Base-by-base conservation (phyloP, 1,140 invertebrate genomes). In the Ladona fulva region DNA sequence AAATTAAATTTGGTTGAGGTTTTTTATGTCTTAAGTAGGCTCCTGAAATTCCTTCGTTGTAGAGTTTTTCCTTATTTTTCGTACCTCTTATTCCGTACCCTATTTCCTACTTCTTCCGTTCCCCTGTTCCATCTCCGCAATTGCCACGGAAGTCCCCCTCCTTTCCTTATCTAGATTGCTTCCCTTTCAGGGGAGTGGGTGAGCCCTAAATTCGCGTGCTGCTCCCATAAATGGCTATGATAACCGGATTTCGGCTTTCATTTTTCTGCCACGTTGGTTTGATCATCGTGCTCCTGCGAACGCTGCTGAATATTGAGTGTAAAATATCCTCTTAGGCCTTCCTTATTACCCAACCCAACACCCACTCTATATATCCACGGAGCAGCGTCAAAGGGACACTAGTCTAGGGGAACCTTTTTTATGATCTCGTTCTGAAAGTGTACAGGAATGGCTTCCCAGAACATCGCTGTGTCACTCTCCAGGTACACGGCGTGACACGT, bases 161-260 rank as follows among this genome's bases (percentile, higher is more conserved):
- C 44, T 19, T 11, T 52, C 44, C 19, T 19, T 22, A 22, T 66
- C 52, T 66, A 66, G 52, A 66, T 66, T 66, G 52, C 52, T 66
- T 66, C 52, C 52, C 52, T n/a, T n/a, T 66, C 52, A 19, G 14
- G 44, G 44, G 52, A 22, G 52, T 22, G 52, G 52, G 3, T 22
- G 52, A 22, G 52, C 52, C 16, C 52, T 37, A 66, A 66, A 66
- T 66, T 66, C 52, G 14, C 52, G 16, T 66, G 52, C 52, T 16
- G 14, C 52, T 12, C 5, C 52, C 52, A 66, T 66, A 85, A 85
- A 85, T 85, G 84, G 84, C 83, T 82, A 84, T 82, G 83, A 83
- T 85, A 85, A 85, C 84, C 84, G 84, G 84, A 85, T 85, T 85
- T 85, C 82, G 84, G 82, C 84, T 85, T 85, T 84, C 84, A 85